phyloP scores from a whole-genome alignment of 2,888 invertebrate genomes.

The Eilema griseolum region DNA sequence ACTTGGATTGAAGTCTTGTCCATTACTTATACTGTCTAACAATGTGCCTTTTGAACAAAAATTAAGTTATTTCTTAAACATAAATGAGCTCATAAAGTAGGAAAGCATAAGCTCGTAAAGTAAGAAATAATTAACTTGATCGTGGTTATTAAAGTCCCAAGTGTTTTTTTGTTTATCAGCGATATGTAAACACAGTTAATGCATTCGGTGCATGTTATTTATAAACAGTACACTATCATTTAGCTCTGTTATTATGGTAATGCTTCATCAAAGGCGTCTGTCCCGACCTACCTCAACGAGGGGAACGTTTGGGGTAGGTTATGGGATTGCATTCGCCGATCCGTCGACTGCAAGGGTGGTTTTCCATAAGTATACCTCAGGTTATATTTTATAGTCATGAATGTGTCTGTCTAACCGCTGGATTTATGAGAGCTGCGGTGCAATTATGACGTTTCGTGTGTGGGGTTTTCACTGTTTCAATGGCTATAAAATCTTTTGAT shows the following conservation, averaged over 20 bases:
- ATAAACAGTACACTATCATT: slow-evolving; percentile 55
- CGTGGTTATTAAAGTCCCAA: slow-evolving; percentile 36
- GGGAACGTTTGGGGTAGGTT: slow-evolving; percentile 83
- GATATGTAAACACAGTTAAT: slow-evolving; percentile 43
- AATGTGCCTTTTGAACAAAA: background rate
- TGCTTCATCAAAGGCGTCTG: slow-evolving; percentile 78
- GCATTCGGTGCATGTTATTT: slow-evolving; percentile 48
- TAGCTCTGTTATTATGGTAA: slow-evolving; percentile 76
- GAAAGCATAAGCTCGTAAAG: background rate
- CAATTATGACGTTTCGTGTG: slow-evolving; percentile 74
- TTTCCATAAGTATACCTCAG: slow-evolving; percentile 76
- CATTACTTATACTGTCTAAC: background rate
- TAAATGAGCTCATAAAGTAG: background rate
- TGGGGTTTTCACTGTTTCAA: slow-evolving; percentile 51
- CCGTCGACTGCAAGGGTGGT: slow-evolving; percentile 80
- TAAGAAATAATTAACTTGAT: background rate
- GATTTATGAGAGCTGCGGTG: slow-evolving; percentile 78
- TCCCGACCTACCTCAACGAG: slow-evolving; percentile 78
- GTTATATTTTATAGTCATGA: slow-evolving; percentile 70
- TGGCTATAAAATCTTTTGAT: slow-evolving; percentile 44
- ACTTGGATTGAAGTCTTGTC: background rate
- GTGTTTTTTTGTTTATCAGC: slow-evolving; percentile 30
- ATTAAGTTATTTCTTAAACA: background rate
- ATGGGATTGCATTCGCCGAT: slow-evolving; percentile 82
- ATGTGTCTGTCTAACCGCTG: slow-evolving; percentile 77